Evolutionary conservation across 2,888 invertebrate genomes (phyloP).

Genomic region (Lepidocyrtinus sp.): DNA sequence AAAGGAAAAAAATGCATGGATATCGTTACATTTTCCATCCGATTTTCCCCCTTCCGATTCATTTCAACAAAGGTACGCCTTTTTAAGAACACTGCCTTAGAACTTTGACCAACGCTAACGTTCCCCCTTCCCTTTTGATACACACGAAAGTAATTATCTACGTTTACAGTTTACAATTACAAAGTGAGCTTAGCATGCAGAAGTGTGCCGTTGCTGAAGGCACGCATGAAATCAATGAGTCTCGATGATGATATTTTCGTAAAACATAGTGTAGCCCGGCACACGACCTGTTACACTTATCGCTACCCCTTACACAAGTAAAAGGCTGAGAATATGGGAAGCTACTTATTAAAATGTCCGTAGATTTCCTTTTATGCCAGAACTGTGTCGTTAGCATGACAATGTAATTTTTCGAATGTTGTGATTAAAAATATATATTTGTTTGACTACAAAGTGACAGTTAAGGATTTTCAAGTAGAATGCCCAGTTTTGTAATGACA

Average conservation of each 20-base stretch:
- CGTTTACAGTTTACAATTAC: not conserved
- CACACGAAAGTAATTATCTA: not conserved
- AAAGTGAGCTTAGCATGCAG: conserved; percentile 13
- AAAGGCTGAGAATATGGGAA: no score
- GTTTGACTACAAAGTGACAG: no score
- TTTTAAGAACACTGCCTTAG: no score
- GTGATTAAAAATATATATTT: conserved; percentile 14
- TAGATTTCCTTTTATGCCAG: no score
- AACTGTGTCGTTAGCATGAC: not conserved
- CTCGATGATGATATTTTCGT: conserved; percentile 1
- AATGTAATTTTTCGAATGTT: not conserved
- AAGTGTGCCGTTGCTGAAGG: conserved; percentile 28
- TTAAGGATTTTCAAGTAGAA: no score
- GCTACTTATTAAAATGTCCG: no score
- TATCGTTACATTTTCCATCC: no score
- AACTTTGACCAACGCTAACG: not conserved
- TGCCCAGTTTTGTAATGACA: no score
- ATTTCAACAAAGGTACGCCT: no score
- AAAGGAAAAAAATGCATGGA: not conserved
- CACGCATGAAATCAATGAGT: not conserved
- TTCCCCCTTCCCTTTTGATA: no score
- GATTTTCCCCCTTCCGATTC: no score
- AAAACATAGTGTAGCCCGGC: conserved; percentile 21
- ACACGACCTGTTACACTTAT: conserved; percentile 43
- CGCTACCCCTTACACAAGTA: no score